Conservation (phyloP, 2,113 vertebrate species). For the Perognathus longimembris region DNA sequence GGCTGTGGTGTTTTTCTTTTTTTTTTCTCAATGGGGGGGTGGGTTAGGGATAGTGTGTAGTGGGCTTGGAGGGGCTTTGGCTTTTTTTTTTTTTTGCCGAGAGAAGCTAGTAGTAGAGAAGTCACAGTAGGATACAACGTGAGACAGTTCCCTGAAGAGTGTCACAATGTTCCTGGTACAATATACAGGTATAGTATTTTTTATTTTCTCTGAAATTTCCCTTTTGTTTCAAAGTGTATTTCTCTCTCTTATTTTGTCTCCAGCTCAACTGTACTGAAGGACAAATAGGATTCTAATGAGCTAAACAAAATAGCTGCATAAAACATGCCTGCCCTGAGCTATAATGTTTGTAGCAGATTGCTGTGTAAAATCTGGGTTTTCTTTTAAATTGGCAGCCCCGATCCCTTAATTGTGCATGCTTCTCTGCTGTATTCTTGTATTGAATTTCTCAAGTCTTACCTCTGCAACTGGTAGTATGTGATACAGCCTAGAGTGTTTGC, state of each 20-base stretch:
- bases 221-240: conserved; percentile 43
- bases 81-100: conserved; percentile 75
- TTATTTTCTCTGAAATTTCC: conserved; percentile 67
- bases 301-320: conserved; percentile 1
- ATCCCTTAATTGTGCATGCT: conserved; percentile 61
- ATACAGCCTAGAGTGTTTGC: conserved; percentile 42
- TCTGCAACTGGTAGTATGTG: conserved; percentile 57
- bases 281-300: conserved; percentile 33
- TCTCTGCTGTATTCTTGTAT: conserved; percentile 71
- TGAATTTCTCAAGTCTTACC: conserved; percentile 71
- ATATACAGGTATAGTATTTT: conserved; percentile 83
- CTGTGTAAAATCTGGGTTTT: conserved; percentile 64
- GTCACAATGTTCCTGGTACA: conserved; percentile 86
- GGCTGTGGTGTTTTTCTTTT: neutral
- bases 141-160: conserved; percentile 70
- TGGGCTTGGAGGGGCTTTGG: conserved; percentile 64
- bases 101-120: conserved; percentile 70
- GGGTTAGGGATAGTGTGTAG: conserved; percentile 69
- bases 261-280: conserved; percentile 53
- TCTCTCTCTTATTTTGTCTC: conserved; percentile 54
- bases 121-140: conserved; percentile 75
- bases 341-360: conserved; percentile 45
- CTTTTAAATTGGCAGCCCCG: conserved; percentile 37
- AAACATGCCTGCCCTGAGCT: conserved; percentile 49
- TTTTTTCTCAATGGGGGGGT: neutral